Conservation (phyloP, 2,797 vertebrate genomes). For the Danio tinwini region DNA sequence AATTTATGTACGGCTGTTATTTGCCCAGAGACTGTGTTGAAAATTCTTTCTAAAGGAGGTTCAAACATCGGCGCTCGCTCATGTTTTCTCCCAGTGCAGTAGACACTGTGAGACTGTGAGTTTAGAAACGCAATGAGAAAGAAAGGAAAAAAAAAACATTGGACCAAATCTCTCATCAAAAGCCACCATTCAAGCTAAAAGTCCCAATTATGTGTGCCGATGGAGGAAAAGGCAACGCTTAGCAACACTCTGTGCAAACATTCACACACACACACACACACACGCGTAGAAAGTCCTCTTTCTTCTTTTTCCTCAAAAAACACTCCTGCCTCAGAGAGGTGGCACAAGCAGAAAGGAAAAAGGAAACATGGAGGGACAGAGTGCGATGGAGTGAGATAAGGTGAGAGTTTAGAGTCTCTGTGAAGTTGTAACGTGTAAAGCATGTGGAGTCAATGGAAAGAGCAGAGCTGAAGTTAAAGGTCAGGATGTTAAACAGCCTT, state of each 20-base stretch:
- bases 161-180: conserved; percentile 76
- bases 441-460: not conserved
- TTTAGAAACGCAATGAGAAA: conserved; percentile 32
- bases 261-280: conserved; percentile 24
- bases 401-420: conserved; percentile 20
- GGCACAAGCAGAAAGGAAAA: conserved; percentile 58
- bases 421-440: conserved; percentile 4
- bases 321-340: conserved; percentile 38
- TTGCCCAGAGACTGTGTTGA: conserved; percentile 55
- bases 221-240: conserved; percentile 73
- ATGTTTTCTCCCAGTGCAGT: conserved; percentile 23
- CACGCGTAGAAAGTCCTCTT: conserved; percentile 45
- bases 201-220: conserved; percentile 79
- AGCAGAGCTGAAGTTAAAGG: conserved; percentile 39
- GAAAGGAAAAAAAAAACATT: conserved; percentile 28
- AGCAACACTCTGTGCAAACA: conserved; percentile 72
- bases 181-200: conserved; percentile 72
- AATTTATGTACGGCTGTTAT: conserved; percentile 72
- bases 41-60: conserved; percentile 77
- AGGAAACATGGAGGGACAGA: conserved; percentile 41
- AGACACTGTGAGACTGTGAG: conserved; percentile 37
- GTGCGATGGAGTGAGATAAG: conserved; percentile 36
- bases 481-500: conserved; percentile 52
- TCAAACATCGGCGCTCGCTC: conserved; percentile 64
- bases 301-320: conserved; percentile 33